phyloP scores from a whole-genome alignment of 1,140 invertebrate genomes.

The Zaprionus vittiger region DNA sequence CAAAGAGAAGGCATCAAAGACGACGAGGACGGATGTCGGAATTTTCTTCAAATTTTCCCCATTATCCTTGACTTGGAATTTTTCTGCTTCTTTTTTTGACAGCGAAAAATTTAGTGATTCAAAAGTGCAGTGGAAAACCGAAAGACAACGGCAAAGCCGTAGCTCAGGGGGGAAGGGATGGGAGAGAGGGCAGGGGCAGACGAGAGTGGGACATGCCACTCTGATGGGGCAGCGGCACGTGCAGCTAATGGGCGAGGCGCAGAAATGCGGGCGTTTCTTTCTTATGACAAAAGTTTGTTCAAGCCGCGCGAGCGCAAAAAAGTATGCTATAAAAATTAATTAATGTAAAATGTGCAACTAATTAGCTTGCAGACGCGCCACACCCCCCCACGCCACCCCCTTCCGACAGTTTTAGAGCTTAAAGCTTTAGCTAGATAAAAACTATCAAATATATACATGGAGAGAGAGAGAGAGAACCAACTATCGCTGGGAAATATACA shows the following conservation, averaged over 20 bases:
- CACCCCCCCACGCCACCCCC: background rate
- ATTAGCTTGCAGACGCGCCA: slow-evolving; percentile 52
- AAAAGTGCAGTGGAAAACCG: slow-evolving; percentile 30
- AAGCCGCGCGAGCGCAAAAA: slow-evolving; percentile 29
- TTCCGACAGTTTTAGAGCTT: background rate
- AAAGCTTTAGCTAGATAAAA: slow-evolving; percentile 5
- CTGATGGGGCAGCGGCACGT: slow-evolving; percentile 51
- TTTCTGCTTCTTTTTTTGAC: slow-evolving; percentile 14
- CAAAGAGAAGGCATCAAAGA: slow-evolving; percentile 60
- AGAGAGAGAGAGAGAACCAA: background rate
- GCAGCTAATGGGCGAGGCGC: slow-evolving; percentile 61
- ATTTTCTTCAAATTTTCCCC: slow-evolving; percentile 17
- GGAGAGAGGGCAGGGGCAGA: background rate
- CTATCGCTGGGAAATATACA: background rate
- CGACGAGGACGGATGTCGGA: slow-evolving; percentile 1
- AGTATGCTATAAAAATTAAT: slow-evolving; percentile 75
- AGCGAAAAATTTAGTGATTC: slow-evolving; percentile 41
- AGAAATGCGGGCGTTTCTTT: slow-evolving; percentile 47
- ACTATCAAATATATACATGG: too few species aligned
- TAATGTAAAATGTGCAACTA: slow-evolving; percentile 82
- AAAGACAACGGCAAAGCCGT: background rate
- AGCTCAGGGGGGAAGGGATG: background rate
- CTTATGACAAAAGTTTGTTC: slow-evolving; percentile 51
- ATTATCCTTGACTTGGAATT: background rate
- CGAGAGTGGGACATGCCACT: background rate